Base-by-base conservation (phyloP, 2,888 invertebrate genomes). In the Trichacis sp. region DNA sequence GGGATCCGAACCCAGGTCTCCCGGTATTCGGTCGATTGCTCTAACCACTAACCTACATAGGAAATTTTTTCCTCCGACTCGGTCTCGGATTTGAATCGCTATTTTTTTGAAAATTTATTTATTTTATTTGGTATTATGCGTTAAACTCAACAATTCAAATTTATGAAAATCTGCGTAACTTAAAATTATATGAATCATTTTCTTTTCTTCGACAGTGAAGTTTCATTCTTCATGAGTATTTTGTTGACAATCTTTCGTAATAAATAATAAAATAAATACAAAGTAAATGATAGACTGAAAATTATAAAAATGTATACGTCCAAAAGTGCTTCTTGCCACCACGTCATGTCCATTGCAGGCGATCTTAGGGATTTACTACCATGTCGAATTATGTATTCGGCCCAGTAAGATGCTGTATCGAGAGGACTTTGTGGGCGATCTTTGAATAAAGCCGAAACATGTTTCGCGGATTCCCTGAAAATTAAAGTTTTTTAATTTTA, bases 351-450 rank as follows among this genome's bases (percentile, higher is more conserved):
- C 20, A 74, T 51, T 3, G 75, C 76, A 0, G 81, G 77, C 4
- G 83, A 80, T 61, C 64, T 62, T 11, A 74, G 20, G 29, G 50
- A 40, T 46, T 56, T 56, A n/a, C 61, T 55, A 14, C 74, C 72
- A 55, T 74, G 64, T 33, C 64, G 55, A 36, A 63, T 40, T 2
- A 69, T 18, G 11, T 71, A 74, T 64, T 74, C 65, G 12, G 69
- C 62, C 81, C 80, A 81, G 58, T 68, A 81, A 38, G 46, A 70
- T 0, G 78, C 77, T 0, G 71, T 73, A 2, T 79, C 74, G 58
- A 72, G 52, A 0, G 77, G 57, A 17, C 43, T 76, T 56, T 72
- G 57, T 0, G 80, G 80, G 47, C 79, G 74, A 56, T 83, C 81
- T 8, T 68, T 61, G 38, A 82, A 82, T 24, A 58, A 3, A 5